Percentiles rank a stretch among this genome's conserved stretches.
phyloP scores from a whole-genome alignment of 1,140 invertebrate species.

The Saccostrea glomerata region DNA sequence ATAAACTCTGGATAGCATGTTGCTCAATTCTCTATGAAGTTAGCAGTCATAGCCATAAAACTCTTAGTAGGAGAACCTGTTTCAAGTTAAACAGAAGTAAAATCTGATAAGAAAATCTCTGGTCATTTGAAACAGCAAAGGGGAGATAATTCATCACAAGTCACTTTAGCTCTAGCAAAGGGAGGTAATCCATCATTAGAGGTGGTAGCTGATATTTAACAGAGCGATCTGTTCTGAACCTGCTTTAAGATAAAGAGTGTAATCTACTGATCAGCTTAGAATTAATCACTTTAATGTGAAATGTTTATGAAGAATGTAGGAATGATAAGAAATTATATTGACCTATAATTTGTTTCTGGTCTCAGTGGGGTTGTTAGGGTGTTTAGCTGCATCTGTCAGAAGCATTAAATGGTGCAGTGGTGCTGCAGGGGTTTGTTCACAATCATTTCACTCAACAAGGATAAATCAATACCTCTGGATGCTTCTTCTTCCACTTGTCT shows the following conservation, averaged over 20 bases:
- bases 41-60: not conserved
- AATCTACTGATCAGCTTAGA: slow-evolving; percentile 2
- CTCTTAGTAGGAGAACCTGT: not conserved
- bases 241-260: slow-evolving; percentile 10
- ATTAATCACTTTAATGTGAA: slow-evolving; percentile 35
- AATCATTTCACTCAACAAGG: not conserved
- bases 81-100: not conserved
- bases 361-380: slow-evolving; percentile 13
- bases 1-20: not conserved
- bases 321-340: slow-evolving; percentile 30
- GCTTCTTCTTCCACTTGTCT: not conserved
- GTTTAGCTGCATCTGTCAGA: slow-evolving; percentile 30
- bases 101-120: not conserved
- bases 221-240: not conserved
- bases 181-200: slow-evolving; percentile 1
- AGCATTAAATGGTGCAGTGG: slow-evolving; percentile 7
- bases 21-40: not conserved
- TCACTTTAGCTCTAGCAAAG: not conserved
- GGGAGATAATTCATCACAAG: not conserved
- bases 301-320: slow-evolving; percentile 32
- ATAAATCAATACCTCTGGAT: slow-evolving; percentile 4
- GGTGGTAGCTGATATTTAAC: not conserved
- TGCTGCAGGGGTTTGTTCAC: slow-evolving; percentile 20
- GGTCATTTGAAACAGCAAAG: slow-evolving; percentile 26
- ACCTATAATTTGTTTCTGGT: slow-evolving; percentile 22